Conservation (phyloP, 2,113 vertebrate genomes). For the Haemorhous mexicanus region DNA sequence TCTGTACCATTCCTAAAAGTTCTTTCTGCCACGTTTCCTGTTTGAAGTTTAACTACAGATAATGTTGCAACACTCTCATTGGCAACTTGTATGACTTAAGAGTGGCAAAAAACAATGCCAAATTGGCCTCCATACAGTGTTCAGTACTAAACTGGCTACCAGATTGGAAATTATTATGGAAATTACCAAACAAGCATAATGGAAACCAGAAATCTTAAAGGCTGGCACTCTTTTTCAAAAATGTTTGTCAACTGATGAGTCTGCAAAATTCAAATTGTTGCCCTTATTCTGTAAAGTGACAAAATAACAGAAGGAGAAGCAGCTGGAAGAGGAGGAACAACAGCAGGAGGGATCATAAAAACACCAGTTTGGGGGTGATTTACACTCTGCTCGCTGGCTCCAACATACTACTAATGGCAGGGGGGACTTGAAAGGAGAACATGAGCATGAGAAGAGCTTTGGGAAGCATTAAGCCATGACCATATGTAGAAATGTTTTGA, state of each 20-base stretch:
- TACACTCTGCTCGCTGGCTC: neutral
- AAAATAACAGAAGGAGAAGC: conserved; percentile 57
- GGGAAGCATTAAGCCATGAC: neutral
- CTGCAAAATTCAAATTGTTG: conserved; percentile 29
- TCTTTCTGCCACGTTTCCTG: neutral
- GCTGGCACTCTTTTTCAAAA: neutral
- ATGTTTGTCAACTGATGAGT: conserved; percentile 10
- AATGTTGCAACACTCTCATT: neutral
- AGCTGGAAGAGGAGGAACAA: conserved; percentile 43
- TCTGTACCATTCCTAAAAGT: neutral
- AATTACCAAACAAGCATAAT: neutral
- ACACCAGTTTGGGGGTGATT: conserved; percentile 39
- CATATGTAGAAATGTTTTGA: neutral
- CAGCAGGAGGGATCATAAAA: conserved; percentile 53
- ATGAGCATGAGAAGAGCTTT: neutral
- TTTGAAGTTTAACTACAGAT: neutral
- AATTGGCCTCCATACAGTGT: neutral
- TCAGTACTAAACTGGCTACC: neutral
- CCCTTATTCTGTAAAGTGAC: conserved; percentile 7
- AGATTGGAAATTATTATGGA: neutral
- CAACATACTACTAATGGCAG: neutral
- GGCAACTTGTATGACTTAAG: neutral
- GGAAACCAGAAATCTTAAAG: neutral
- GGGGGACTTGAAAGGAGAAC: neutral
- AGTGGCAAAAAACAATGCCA: neutral